Evolutionary conservation across 1,140 invertebrate species (phyloP), one percentile per base, ranked within the genome.

Genomic region (Antheraea pernyi): DNA sequence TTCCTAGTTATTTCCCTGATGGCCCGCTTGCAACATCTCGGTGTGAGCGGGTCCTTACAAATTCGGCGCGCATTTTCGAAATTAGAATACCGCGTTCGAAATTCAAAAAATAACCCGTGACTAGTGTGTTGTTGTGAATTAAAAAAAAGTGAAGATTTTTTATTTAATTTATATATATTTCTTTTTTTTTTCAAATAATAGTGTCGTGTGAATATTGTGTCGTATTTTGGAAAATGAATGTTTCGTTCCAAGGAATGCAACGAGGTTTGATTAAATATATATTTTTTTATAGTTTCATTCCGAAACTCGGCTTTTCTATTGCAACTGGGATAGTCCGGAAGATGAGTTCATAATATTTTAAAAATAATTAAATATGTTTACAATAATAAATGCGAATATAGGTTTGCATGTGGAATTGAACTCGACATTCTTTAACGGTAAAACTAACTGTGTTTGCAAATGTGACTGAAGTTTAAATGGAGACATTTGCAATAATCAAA

Each of bases 1-100:
- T 91, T 91, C 89, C 89, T 91, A 90, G 86, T 91, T 82, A 85
- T 75, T 84, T 83, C 86, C 83, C 76, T 80, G 85, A 85, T 88
- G 88, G 85, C 89, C 86, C 86, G 87, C 89, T 88, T 88, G 87
- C 85, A 89, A 87, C 86, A 90, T 82, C 70, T 72, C 86, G 80
- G 78, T 91, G 87, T 91, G 83, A 86, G 85, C 89, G 86, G 84
- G 87, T 85, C 87, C 85, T 89, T 84, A 89, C 71, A 74, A 79
- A 79, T 86, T 86, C 77, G 80, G 85, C 85, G 86, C 84, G 81
- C 71, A 77, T 81, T 79, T 80, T 81, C 76, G 74, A 86, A 71
- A 66, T 66, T 60, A 65, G 39, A 42, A 48, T 63, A 61, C 30
- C 19, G 58, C 67, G 63, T 48, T 48, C 36, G 30, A 64, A 85